Evolutionary conservation across 2,113 vertebrate species (phyloP), one percentile per base, ranked within the genome.

Genomic region (Mirza zaza): DNA sequence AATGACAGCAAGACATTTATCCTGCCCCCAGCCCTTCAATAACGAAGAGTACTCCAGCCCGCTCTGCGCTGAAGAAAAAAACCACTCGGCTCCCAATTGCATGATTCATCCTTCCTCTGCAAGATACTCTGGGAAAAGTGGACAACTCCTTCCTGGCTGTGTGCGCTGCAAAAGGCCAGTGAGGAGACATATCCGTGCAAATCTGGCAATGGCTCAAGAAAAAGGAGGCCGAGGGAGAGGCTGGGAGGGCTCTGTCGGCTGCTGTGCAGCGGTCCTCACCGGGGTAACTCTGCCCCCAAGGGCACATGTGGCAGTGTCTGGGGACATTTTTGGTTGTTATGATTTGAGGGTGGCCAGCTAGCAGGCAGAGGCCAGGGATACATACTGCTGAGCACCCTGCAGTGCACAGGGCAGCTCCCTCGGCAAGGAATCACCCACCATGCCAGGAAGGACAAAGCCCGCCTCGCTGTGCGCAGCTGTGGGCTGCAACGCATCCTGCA

Each of bases 21-120:
- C 12, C 67, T 29, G 32, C 14, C n/a, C 55, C 21, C 27, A 42
- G 21, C 6, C n/a, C 52, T 85, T 76, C 11, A 7, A 48, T 76
- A 81, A 96, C 34, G 75, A 84, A 90, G 90, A 89, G 25, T 13
- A 29, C n/a, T 52, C 34, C 34, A 68, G 77, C 23, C 52, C 21
- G 34, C 55, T 70, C 42, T 75, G n/a, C 36, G 36, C 39, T 32
- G 27, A 90, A 63, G 29, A 59, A 95, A 67, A 68, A 68, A 48
- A 4, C 21, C 81, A 32, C 18, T 7, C 32, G 77, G n/a, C 61
- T 80, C 82, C 36, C 25, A 85, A 45, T 39, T 11, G 42, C 77
- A 73, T 77, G 77, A 85, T 23, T 85, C 71, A 57, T 39, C 70
- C 57, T 86, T 50, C 75, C 87, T 83, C 11, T 12, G 12, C 34